These are phyloP conservation scores for Acleris literana DNA, from an alignment of 2,888 invertebrate genomes.

Conservation along the genomic window DNA sequence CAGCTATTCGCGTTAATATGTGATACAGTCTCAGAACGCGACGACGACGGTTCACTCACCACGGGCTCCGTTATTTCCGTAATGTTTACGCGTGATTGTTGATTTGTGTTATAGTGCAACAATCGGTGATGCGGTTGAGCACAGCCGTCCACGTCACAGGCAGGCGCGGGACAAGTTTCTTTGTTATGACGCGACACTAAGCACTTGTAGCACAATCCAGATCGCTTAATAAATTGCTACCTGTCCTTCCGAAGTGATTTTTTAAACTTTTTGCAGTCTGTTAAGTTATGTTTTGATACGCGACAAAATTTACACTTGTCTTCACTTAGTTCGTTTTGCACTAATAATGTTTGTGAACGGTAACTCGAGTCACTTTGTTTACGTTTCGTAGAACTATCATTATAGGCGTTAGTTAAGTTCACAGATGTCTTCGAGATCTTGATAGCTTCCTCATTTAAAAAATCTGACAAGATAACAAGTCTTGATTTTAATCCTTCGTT, in stretches of 20 bases:
- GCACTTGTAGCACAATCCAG: conserved; percentile 39
- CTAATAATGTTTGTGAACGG: conserved; percentile 9
- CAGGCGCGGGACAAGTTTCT: conserved; percentile 35
- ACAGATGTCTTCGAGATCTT: conserved; percentile 5
- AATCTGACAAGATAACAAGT: conserved; percentile 2
- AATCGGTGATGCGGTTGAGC: conserved; percentile 37
- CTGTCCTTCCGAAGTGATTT: conserved; percentile 40
- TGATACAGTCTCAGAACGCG: conserved; percentile 16
- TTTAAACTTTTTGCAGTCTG: conserved; percentile 39
- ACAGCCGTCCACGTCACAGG: conserved; percentile 36
- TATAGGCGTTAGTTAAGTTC: not conserved
- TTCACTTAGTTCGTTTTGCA: conserved; percentile 17
- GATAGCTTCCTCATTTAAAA: conserved; percentile 5
- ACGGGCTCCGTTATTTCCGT: not conserved
- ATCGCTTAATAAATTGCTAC: conserved; percentile 36
- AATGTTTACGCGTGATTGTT: conserved; percentile 1
- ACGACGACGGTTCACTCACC: not conserved
- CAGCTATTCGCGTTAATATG: conserved; percentile 10
- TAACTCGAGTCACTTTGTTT: conserved; percentile 4
- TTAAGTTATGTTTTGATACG: conserved; percentile 26
- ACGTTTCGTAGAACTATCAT: not conserved
- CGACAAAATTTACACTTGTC: conserved; percentile 26
- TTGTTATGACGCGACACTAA: conserved; percentile 36
- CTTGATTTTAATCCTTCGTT: not conserved
- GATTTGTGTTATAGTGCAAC: conserved; percentile 28